A percentile compares a stretch with the other conserved stretches of the same genome.
Conservation (phyloP, 2,113 vertebrate species). For the Nerophis lumbriciformis region DNA sequence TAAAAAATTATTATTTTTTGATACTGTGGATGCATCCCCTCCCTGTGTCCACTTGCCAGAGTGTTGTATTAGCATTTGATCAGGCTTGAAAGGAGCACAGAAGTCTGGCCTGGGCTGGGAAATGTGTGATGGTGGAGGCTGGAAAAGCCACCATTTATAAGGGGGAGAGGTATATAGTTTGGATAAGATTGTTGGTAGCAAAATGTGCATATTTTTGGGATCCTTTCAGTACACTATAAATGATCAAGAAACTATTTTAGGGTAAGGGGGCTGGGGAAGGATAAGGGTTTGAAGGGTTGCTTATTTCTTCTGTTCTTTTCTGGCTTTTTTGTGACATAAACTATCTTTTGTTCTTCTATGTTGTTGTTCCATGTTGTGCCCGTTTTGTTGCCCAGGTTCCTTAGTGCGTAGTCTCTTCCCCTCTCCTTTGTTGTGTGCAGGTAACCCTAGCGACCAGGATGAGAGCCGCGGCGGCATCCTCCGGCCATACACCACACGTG, state of each 20-base stretch:
- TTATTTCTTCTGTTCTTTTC: slow-evolving; percentile 14
- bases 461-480: slow-evolving; percentile 72
- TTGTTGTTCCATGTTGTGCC: slow-evolving; percentile 40
- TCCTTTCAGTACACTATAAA: slow-evolving; percentile 36
- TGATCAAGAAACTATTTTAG: slow-evolving; percentile 7
- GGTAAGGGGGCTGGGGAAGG: not conserved
- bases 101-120: slow-evolving; percentile 42
- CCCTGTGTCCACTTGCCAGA: slow-evolving; percentile 49
- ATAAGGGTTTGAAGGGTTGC: slow-evolving; percentile 6
- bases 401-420: slow-evolving; percentile 73
- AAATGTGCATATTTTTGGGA: slow-evolving; percentile 53
- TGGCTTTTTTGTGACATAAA: slow-evolving; percentile 45
- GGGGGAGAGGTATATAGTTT: slow-evolving; percentile 45
- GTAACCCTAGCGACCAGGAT: slow-evolving; percentile 91
- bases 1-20: slow-evolving; percentile 11
- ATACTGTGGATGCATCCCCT: slow-evolving; percentile 46
- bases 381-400: slow-evolving; percentile 59
- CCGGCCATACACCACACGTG: slow-evolving; percentile 67
- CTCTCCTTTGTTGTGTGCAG: slow-evolving; percentile 73
- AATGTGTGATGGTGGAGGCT: slow-evolving; percentile 17
- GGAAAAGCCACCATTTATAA: slow-evolving; percentile 23
- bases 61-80: slow-evolving; percentile 62
- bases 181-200: slow-evolving; percentile 31
- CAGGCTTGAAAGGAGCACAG: slow-evolving; percentile 49
- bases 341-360: slow-evolving; percentile 39